phyloP scores from a whole-genome alignment of 53 echinoderm and acorn worm species.

The Echinarachnius parma region DNA sequence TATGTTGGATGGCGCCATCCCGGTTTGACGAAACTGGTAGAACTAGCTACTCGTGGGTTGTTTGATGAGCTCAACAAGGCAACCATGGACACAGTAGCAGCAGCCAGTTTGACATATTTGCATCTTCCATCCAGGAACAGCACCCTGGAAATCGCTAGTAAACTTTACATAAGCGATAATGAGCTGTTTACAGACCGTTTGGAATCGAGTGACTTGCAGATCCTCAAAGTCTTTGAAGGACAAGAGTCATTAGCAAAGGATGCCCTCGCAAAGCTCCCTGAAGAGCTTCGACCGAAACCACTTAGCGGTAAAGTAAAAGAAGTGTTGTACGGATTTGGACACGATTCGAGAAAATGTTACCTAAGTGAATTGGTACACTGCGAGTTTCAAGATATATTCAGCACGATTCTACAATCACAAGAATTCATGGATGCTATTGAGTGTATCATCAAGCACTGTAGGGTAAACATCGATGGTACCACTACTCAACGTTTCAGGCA shows the following conservation, averaged over 20 bases:
- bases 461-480: background rate
- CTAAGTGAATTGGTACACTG: background rate
- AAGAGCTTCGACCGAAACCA: background rate
- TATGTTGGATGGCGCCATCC: background rate
- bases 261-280: background rate
- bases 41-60: background rate
- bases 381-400: constrained; percentile 3
- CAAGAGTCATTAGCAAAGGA: background rate
- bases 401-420: background rate
- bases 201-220: background rate
- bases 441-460: background rate
- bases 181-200: background rate
- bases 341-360: background rate
- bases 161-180: background rate
- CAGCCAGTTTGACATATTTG: too few relatives aligned
- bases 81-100: background rate
- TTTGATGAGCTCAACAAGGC: background rate
- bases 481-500: background rate
- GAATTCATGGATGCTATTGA: constrained; percentile 3
- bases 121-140: background rate
- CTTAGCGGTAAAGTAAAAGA: constrained; percentile 11
- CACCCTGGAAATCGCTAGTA: background rate
- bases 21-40: background rate
- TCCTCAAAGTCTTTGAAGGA: constrained; percentile 2
- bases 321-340: background rate